A percentile compares a stretch with the other conserved stretches of the same genome.
phyloP scores from a whole-genome alignment of 2,113 vertebrate genomes.

The Vulpes vulpes region DNA sequence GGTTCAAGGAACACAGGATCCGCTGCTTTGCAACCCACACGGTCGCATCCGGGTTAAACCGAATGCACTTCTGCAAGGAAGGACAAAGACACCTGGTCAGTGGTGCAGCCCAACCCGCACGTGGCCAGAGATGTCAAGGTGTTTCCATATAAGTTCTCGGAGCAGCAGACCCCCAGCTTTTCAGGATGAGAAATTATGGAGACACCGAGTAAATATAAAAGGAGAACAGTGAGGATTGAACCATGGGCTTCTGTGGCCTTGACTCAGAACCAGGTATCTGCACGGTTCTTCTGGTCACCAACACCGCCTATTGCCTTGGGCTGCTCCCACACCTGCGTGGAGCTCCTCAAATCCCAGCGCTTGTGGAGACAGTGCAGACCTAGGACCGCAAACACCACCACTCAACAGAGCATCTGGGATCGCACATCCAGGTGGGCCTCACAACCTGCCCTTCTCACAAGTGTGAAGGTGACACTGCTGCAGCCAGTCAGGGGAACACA shows the following conservation, averaged over 20 bases:
- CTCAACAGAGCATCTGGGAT: rapidly evolving
- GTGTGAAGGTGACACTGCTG: rapidly evolving
- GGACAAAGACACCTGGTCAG: background rate
- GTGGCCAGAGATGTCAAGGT: rapidly evolving
- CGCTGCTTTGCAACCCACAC: conserved; percentile 96
- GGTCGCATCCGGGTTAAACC: conserved; percentile 94
- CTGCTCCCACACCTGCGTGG: rapidly evolving
- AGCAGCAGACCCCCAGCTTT: rapidly evolving
- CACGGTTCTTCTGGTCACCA: rapidly evolving
- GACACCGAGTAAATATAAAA: background rate
- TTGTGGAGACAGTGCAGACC: rapidly evolving
- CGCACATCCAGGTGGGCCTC: rapidly evolving
- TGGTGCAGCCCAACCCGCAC: rapidly evolving
- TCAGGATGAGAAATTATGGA: background rate
- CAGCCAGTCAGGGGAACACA: rapidly evolving
- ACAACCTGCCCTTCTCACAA: rapidly evolving
- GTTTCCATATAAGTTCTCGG: rapidly evolving
- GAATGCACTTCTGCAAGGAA: conserved; percentile 95
- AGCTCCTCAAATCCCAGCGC: rapidly evolving
- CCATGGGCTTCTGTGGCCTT: rapidly evolving
- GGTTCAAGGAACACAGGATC: conserved; percentile 94
- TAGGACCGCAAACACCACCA: rapidly evolving
- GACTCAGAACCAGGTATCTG: rapidly evolving
- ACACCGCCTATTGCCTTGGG: rapidly evolving
- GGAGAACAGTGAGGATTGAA: rapidly evolving